Percentiles rank a stretch among this genome's conserved stretches.
phyloP scores from a whole-genome alignment of 2,888 invertebrate genomes.

The Leucophenga maculata region DNA sequence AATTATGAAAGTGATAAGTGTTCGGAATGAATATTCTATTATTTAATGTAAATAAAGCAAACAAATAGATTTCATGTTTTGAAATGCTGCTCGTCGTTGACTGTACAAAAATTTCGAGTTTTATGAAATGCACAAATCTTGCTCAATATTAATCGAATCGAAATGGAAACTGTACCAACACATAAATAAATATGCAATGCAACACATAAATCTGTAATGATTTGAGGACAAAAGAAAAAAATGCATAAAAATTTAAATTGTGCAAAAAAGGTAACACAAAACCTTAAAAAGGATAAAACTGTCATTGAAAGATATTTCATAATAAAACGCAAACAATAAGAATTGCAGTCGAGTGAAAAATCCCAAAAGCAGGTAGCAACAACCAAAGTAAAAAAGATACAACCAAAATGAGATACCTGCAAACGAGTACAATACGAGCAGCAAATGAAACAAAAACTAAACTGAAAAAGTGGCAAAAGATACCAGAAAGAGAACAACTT shows the following conservation, averaged over 20 bases:
- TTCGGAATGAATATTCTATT: neutral
- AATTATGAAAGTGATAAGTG: neutral
- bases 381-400: constrained; percentile 21
- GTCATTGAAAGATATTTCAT: constrained; percentile 44
- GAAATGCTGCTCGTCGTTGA: neutral
- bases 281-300: constrained; percentile 36
- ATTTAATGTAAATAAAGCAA: neutral
- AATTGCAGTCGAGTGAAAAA: neutral
- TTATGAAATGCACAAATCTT: too few relatives aligned
- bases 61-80: too few relatives aligned
- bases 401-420: neutral
- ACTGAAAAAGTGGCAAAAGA: neutral
- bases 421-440: constrained; percentile 12
- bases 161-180: constrained; percentile 33
- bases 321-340: constrained; percentile 32
- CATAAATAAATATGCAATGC: neutral
- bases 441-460: neutral
- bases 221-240: constrained; percentile 23
- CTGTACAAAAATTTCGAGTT: too few relatives aligned
- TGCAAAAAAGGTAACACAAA: constrained; percentile 14
- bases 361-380: constrained; percentile 19
- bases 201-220: constrained; percentile 6
- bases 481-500: neutral
- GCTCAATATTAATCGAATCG: too few relatives aligned
- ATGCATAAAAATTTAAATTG: constrained; percentile 14